Base-by-base conservation (phyloP, 2,113 vertebrate species). In the Empidonax traillii region DNA sequence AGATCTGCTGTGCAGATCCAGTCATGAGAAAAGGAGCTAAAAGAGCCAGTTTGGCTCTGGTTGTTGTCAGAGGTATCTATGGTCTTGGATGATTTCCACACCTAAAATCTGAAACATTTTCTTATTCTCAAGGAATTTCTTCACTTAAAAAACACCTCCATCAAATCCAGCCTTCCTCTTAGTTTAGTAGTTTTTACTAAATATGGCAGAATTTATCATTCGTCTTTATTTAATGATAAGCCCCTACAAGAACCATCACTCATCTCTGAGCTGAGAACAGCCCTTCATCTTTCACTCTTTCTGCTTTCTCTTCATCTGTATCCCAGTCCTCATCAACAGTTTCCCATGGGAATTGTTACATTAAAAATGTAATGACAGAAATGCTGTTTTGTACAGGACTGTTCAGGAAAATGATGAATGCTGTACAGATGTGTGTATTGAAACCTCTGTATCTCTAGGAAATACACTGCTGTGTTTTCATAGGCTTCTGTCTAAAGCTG, bases 281-380 rank as follows among this genome's bases (percentile, higher is more conserved):
- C 69, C 56, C 61, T 85, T 87, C 69, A 55, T 86, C 75, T 66
- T 86, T 44, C 51, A 47, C 33, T 85, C 53, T 61, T 89, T 80
- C 47, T 92, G 49, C 44, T 91, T 82, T 90, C 47, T 84, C 44
- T 73, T 96, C 76, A 85, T 83, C 51, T 87, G 33, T 85, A 53
- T 71, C 63, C 69, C 58, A 85, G 88, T 91, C 53, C 56, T 95
- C 85, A 71, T 67, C 49, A 77, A 78, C 58, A 62, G 63, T 62
- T 84, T 95, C 84, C 76, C 43, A 1, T 61, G 76, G 72, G 93
- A 93, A 93, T 35, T 75, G 49, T 95, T 90, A 33, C 61, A 89
- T 90, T 96, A 95, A 94, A 96, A 93, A 92, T 62, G 24, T 94
- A 95, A 86, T 87, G 94, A 91, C 92, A 94, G 85, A 93, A 96